Evolutionary conservation across 2,113 vertebrate species (phyloP).

Genomic region (Nannobrachium achirus): DNA sequence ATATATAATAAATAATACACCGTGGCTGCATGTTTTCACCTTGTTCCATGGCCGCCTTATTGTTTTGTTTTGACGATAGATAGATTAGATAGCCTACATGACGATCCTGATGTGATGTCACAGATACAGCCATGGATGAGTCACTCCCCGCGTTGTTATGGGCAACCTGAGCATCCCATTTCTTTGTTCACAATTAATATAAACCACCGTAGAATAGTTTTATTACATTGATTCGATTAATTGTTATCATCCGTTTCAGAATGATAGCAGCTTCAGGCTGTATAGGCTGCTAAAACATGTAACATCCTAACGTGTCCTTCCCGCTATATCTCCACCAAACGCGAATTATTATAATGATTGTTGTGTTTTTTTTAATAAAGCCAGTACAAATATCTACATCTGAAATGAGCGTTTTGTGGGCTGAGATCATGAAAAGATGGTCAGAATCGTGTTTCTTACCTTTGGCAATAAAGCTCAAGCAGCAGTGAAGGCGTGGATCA

Average conservation of each 20-base stretch:
- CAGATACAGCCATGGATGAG: slow-evolving; percentile 69
- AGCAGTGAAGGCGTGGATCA: slow-evolving; percentile 71
- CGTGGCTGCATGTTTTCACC: too few relatives aligned
- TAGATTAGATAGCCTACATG: too few relatives aligned
- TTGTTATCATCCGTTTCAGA: not conserved
- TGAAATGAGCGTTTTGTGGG: too few relatives aligned
- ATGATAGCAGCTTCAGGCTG: not conserved
- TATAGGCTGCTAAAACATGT: not conserved
- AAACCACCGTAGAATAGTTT: slow-evolving; percentile 1
- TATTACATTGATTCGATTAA: not conserved
- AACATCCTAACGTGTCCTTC: too few relatives aligned
- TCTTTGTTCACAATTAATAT: slow-evolving; percentile 10
- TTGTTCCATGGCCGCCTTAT: too few relatives aligned
- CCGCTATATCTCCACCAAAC: too few relatives aligned
- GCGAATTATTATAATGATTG: too few relatives aligned
- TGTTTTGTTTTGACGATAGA: too few relatives aligned
- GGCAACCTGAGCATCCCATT: slow-evolving; percentile 70
- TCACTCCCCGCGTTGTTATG: slow-evolving; percentile 77
- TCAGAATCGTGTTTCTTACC: slow-evolving; percentile 73
- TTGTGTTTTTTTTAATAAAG: too few relatives aligned
- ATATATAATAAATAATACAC: too few relatives aligned
- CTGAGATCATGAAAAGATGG: not conserved
- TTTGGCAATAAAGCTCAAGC: slow-evolving; percentile 75
- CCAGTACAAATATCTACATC: too few relatives aligned
- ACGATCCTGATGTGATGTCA: slow-evolving; percentile 29